Base-by-base conservation (phyloP, 2,113 vertebrate genomes). In the Pipa parva region DNA sequence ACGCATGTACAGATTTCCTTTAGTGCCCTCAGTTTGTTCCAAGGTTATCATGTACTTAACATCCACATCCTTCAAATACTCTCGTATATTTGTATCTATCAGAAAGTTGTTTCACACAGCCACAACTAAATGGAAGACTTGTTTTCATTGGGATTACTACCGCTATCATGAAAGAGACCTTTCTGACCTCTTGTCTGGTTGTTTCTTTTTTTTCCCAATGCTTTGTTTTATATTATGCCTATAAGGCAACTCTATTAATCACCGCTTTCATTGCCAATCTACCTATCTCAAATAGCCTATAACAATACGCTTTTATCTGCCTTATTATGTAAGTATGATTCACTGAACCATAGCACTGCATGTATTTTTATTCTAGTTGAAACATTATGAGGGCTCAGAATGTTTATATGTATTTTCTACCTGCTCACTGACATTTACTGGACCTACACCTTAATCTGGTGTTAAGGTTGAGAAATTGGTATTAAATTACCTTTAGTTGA, bases 81-180 rank as follows among this genome's bases (percentile, higher is more conserved):
- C 13, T 22, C 15, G 20, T 42, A 15, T 39, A 22, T 4, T 24
- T 62, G 39, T 62, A 17, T 49, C n/a, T 48, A 59, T 68, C 51
- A 51, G 46, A 59, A 68, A 68, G 55, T 56, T 59, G 46, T 51
- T 59, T 27, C 55, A 50, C 59, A 68, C 54, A 59, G 31, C 63
- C 59, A 51, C 56, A 36, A 59, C 64, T 68, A 33, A 59, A 58
- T 36, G 55, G 20, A 11, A 49, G 64, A 55, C 28, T 59, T 46
- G 57, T 67, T 42, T 59, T 56, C 55, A 59, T 58, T 67, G 28
- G 50, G 64, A 59, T 67, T 68, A 58, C 56, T n/a, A 45, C 48
- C 56, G 59, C n/a, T 68, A 68, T 68, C 64, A 59, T 59, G 45
- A 68, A 68, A 68, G 56, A 59, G 64, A 59, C 64, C 64, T 68